Percentiles rank a stretch among this genome's conserved stretches.
These are phyloP conservation scores for Anthopleura sola DNA, from an alignment of 64 coral and sea anemone genomes.

Conservation along the genomic window DNA sequence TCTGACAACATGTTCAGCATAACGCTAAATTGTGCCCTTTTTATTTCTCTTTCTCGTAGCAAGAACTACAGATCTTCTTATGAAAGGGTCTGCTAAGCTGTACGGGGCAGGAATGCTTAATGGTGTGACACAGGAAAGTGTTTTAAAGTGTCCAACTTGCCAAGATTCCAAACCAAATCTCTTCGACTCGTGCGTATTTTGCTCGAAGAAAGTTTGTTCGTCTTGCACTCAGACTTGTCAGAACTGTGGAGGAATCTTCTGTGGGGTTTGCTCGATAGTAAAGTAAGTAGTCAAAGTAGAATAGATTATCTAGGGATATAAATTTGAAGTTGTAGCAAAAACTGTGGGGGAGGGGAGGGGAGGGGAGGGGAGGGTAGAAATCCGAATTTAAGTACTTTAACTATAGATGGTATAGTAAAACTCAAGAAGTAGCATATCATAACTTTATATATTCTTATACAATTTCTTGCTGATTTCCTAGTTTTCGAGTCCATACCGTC, in stretches of 20 bases:
- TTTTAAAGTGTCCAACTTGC: constrained; percentile 56
- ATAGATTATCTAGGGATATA: not conserved
- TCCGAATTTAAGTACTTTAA: too few relatives aligned
- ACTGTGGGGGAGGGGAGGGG: not conserved
- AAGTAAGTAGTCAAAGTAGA: constrained; percentile 45
- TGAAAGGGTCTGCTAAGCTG: constrained; percentile 30
- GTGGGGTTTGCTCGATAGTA: constrained; percentile 66
- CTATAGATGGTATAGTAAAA: too few relatives aligned
- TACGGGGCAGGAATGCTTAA: not conserved
- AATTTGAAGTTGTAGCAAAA: not conserved
- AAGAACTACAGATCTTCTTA: constrained; percentile 66
- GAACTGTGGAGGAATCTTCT: constrained; percentile 66
- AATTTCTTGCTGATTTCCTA: too few relatives aligned
- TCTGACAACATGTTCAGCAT: not conserved
- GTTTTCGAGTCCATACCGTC: too few relatives aligned
- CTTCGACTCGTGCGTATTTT: constrained; percentile 52
- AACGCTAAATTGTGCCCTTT: not conserved
- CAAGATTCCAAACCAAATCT: constrained; percentile 17
- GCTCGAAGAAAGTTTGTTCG: constrained; percentile 61
- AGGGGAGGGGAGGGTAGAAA: too few relatives aligned
- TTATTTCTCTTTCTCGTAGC: constrained; percentile 16
- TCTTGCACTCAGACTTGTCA: constrained; percentile 58
- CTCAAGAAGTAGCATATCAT: too few relatives aligned
- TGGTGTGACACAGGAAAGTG: constrained; percentile 3
- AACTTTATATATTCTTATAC: too few relatives aligned